These are phyloP conservation scores for Lithophane ornitopus DNA, from an alignment of 2,888 invertebrate genomes.

Conservation along the genomic window DNA sequence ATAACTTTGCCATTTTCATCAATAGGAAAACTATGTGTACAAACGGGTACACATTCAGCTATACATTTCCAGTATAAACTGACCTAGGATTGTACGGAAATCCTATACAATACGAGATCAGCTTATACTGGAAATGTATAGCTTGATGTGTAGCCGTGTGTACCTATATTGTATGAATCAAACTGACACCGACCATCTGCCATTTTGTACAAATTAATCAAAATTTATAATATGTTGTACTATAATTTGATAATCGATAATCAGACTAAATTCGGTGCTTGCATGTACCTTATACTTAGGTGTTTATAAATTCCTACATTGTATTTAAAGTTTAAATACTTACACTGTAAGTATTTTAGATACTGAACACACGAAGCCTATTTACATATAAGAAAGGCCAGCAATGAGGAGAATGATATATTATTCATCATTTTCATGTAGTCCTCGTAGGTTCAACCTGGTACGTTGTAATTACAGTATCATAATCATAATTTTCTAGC, in stretches of 20 bases:
- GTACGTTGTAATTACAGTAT: background rate
- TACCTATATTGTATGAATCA: slow-evolving; percentile 3
- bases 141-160: too few species aligned
- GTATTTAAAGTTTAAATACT: too few species aligned
- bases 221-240: background rate
- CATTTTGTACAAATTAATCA: background rate
- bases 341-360: background rate
- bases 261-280: background rate
- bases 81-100: too few species aligned
- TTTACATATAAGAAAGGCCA: background rate
- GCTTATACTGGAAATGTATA: too few species aligned
- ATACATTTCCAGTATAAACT: too few species aligned
- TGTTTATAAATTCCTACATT: background rate
- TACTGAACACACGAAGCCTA: background rate
- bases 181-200: background rate
- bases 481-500: background rate
- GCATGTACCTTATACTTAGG: too few species aligned
- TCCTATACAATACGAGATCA: too few species aligned
- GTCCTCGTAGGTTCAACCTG: background rate
- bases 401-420: slow-evolving; percentile 5
- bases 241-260: background rate
- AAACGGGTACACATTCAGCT: too few species aligned
- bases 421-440: slow-evolving; percentile 7
- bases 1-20: background rate
- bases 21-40: slow-evolving; percentile 26